These are phyloP conservation scores for Drosophila orosa DNA, from an alignment of 1,140 invertebrate species.

Conservation along the genomic window DNA sequence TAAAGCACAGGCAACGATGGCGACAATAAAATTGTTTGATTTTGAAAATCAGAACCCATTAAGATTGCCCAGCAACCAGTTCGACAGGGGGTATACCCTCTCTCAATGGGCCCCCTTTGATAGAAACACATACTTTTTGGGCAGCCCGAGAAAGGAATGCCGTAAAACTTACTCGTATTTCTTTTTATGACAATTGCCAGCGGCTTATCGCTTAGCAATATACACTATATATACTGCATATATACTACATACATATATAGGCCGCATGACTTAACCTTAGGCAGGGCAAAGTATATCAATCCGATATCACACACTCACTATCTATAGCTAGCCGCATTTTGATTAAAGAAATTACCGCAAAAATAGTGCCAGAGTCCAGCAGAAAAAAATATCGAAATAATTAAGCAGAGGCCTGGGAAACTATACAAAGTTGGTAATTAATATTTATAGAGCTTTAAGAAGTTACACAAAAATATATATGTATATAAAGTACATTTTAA, in stretches of 20 bases:
- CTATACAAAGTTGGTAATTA: neutral
- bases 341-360: conserved; percentile 28
- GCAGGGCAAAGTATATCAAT: conserved; percentile 31
- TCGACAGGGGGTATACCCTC: neutral
- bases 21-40: conserved; percentile 78
- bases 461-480: neutral
- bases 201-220: conserved; percentile 31
- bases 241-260: neutral
- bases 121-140: conserved; percentile 15
- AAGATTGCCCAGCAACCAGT: conserved; percentile 55
- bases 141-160: conserved; percentile 19
- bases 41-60: conserved; percentile 75
- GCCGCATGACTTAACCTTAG: conserved; percentile 28
- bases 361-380: neutral
- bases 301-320: conserved; percentile 30
- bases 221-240: neutral
- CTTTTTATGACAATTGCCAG: conserved; percentile 35
- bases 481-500: neutral
- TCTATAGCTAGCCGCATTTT: conserved; percentile 34
- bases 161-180: conserved; percentile 21
- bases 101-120: conserved; percentile 9
- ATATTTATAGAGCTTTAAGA: no score
- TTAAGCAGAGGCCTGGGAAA: neutral
- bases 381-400: neutral
- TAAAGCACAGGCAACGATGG: conserved; percentile 52